A percentile compares a stretch with the other conserved stretches of the same genome.
phyloP scores from a whole-genome alignment of 2,888 invertebrate genomes.

The Podabrus alpinus region DNA sequence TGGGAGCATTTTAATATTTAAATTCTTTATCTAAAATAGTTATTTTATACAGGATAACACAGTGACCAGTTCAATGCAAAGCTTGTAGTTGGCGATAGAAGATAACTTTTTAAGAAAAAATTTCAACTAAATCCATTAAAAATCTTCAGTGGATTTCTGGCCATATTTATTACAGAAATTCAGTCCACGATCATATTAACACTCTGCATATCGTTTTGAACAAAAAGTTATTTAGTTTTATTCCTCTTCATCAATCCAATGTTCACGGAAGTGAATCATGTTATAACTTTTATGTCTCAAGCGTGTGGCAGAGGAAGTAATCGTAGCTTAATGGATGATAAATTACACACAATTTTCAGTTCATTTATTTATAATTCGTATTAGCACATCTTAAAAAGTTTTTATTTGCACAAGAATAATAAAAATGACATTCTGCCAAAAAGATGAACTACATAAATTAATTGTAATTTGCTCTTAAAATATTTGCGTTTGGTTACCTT shows the following conservation, averaged over 20 bases:
- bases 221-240: no score
- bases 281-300: not conserved
- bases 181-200: no score
- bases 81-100: no score
- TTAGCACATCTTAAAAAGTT: not conserved
- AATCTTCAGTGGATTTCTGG: no score
- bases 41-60: no score
- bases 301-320: not conserved
- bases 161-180: no score
- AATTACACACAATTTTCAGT: not conserved
- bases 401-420: not conserved
- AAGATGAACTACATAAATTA: not conserved
- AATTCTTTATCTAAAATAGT: no score
- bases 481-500: not conserved
- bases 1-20: no score
- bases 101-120: no score
- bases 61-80: no score
- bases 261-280: not conserved
- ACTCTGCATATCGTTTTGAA: no score
- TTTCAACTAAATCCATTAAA: no score
- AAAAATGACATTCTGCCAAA: not conserved
- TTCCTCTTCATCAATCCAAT: not conserved
- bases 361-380: not conserved
- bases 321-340: not conserved
- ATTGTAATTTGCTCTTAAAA: not conserved